Evolutionary conservation across 2,888 invertebrate species (phyloP).

Genomic region (Agelastica alni): DNA sequence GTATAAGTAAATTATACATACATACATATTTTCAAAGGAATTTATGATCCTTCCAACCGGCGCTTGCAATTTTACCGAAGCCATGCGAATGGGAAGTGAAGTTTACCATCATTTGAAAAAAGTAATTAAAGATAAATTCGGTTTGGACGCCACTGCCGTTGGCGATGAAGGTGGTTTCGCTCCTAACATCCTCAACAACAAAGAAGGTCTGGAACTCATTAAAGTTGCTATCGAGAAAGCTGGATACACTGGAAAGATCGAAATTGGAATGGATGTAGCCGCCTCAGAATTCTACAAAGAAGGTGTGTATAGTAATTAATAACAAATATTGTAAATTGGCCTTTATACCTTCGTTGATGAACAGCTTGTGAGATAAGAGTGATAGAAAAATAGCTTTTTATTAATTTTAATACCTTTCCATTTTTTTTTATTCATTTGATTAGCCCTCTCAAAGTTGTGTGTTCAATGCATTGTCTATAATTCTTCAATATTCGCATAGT

Average conservation of each 20-base stretch:
- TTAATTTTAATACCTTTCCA: too few relatives aligned
- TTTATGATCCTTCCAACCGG: slow-evolving; percentile 66
- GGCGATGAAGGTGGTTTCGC: slow-evolving; percentile 99
- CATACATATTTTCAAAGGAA: too few relatives aligned
- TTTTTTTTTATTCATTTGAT: too few relatives aligned
- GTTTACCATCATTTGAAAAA: slow-evolving; percentile 96
- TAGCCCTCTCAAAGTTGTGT: too few relatives aligned
- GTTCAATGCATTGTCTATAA: too few relatives aligned
- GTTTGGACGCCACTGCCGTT: slow-evolving; percentile 95
- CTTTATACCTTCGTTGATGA: too few relatives aligned
- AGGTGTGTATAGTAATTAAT: slow-evolving; percentile 44
- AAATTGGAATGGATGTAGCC: slow-evolving; percentile 99
- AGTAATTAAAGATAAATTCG: slow-evolving; percentile 94
- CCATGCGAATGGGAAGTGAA: slow-evolving; percentile 98
- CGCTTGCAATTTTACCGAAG: slow-evolving; percentile 89
- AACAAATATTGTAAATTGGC: not conserved
- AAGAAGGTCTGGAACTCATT: slow-evolving; percentile 88
- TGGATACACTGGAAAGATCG: slow-evolving; percentile 95
- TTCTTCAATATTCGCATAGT: too few relatives aligned
- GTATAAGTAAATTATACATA: too few relatives aligned
- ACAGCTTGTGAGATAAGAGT: too few relatives aligned
- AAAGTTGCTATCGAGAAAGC: slow-evolving; percentile 90
- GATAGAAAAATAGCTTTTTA: too few relatives aligned
- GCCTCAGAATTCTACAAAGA: slow-evolving; percentile 96
- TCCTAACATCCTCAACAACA: slow-evolving; percentile 96